A percentile compares a stretch with the other conserved stretches of the same genome.
These are phyloP conservation scores for Notolepis coatsorum DNA, from an alignment of 2,797 vertebrate species.

Conservation along the genomic window DNA sequence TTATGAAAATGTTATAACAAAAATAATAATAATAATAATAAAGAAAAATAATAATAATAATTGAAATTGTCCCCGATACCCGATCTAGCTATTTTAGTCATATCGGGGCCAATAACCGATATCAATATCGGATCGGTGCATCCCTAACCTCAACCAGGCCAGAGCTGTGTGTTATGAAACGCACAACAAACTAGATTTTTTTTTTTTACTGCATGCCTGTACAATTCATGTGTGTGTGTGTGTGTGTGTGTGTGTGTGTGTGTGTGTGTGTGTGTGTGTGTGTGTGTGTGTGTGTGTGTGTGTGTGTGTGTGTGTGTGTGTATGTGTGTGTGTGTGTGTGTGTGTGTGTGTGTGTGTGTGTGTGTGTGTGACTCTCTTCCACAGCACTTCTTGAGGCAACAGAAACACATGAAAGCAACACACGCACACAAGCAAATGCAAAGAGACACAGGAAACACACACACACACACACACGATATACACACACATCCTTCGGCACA, in stretches of 20 bases:
- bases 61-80: too few relatives aligned
- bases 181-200: conserved; percentile 43
- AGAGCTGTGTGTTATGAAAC: conserved; percentile 67
- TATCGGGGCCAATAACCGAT: too few relatives aligned
- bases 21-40: too few relatives aligned
- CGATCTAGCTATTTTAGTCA: too few relatives aligned
- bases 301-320: conserved; percentile 16
- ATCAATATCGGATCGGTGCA: too few relatives aligned
- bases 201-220: conserved; percentile 7
- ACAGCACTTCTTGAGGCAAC: conserved; percentile 52
- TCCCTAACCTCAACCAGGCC: conserved; percentile 37
- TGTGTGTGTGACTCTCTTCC: conserved; percentile 63
- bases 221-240: conserved; percentile 1
- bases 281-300: conserved; percentile 13
- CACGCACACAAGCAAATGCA: conserved; percentile 49
- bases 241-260: conserved; percentile 16
- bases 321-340: conserved; percentile 8
- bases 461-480: neutral
- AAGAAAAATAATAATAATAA: too few relatives aligned
- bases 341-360: conserved; percentile 12
- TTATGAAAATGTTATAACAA: too few relatives aligned
- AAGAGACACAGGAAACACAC: conserved; percentile 11
- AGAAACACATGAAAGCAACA: conserved; percentile 52
- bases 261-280: conserved; percentile 8
- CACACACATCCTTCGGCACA: neutral